A percentile compares a stretch with the other conserved stretches of the same genome.
These are phyloP conservation scores for Daubentonia madagascariensis DNA, from an alignment of 2,113 vertebrate genomes.

Conservation along the genomic window DNA sequence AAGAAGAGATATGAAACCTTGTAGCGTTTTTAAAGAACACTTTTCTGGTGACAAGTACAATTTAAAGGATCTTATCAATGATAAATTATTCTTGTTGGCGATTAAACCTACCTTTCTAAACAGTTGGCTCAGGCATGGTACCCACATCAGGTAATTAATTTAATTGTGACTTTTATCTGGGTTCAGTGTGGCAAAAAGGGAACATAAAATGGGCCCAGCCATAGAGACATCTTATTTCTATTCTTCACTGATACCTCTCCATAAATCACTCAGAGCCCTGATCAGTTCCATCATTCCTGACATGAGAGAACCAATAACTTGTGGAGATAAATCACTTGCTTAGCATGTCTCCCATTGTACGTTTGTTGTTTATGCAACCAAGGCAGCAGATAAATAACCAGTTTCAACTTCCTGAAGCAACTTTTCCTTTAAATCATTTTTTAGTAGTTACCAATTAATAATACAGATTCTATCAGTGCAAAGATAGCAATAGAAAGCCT, in stretches of 20 bases:
- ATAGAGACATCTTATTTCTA: background rate
- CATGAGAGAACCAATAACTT: conserved; percentile 41
- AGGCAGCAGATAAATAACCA: background rate
- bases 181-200: background rate
- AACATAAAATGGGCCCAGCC: background rate
- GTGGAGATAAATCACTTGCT: background rate
- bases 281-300: background rate
- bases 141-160: background rate
- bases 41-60: background rate
- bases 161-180: background rate
- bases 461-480: background rate
- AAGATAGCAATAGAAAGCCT: background rate
- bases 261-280: background rate
- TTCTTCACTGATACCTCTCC: background rate
- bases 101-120: conserved; percentile 34
- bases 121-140: background rate
- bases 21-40: background rate
- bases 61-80: background rate
- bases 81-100: background rate
- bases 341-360: background rate
- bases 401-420: background rate
- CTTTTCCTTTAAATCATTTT: background rate
- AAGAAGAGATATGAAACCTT: conserved; percentile 8
- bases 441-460: background rate
- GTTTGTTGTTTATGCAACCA: background rate